phyloP scores from a whole-genome alignment of 2,888 invertebrate genomes.

The Sesamia inferens region DNA sequence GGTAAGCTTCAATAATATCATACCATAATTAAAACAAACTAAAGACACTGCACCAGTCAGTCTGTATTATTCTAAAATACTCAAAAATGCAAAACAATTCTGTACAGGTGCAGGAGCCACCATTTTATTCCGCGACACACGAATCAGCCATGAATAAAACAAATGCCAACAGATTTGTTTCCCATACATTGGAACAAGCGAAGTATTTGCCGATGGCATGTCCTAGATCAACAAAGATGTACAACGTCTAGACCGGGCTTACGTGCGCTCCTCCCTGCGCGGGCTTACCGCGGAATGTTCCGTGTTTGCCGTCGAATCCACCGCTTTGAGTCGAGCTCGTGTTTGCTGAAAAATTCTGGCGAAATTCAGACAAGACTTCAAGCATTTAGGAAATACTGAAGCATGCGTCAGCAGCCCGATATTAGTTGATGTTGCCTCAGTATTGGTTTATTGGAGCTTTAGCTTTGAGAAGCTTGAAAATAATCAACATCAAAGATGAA shows the following conservation, averaged over 20 bases:
- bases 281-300: conserved; percentile 64
- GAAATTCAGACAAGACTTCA: conserved; percentile 65
- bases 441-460: conserved; percentile 43
- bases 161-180: conserved; percentile 59
- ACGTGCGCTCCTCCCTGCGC: conserved; percentile 57
- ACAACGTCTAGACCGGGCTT: conserved; percentile 55
- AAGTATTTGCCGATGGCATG: conserved; percentile 62
- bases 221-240: conserved; percentile 64
- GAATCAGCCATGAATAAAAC: conserved; percentile 60
- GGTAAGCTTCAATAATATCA: neutral
- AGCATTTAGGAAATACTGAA: conserved; percentile 57
- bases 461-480: conserved; percentile 49
- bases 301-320: conserved; percentile 66
- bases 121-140: conserved; percentile 33
- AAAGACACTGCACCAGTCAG: neutral
- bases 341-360: conserved; percentile 72
- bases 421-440: conserved; percentile 37
- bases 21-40: conserved; percentile 15
- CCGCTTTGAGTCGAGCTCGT: conserved; percentile 59
- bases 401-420: conserved; percentile 43
- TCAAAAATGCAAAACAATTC: conserved; percentile 52
- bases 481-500: conserved; percentile 41
- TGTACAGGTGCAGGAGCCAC: conserved; percentile 43
- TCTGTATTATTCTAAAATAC: conserved; percentile 44
- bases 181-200: conserved; percentile 56